Evolutionary conservation across 2,888 invertebrate species (phyloP).

Genomic region (Sarcophaga carnaria): DNA sequence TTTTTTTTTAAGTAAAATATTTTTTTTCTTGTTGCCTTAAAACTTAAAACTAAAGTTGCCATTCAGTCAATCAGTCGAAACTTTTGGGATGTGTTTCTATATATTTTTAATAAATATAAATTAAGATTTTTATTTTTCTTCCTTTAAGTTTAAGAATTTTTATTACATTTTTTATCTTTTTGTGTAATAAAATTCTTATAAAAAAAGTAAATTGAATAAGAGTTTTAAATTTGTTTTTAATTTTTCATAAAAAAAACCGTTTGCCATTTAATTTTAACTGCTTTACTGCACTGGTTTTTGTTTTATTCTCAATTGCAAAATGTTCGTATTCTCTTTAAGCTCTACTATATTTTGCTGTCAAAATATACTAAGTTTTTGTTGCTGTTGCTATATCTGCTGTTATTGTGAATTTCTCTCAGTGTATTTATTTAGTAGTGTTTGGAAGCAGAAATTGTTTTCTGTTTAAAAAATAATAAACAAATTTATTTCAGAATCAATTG

Average conservation of each 20-base stretch:
- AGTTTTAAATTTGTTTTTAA: conserved; percentile 18
- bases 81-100: conserved; percentile 76
- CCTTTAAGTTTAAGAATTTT: not conserved
- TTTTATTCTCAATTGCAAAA: conserved; percentile 18
- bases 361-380: too few species aligned
- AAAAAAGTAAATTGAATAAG: conserved; percentile 19
- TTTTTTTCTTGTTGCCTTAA: conserved; percentile 31
- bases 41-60: conserved; percentile 73
- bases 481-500: conserved; percentile 34
- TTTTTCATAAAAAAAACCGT: too few species aligned
- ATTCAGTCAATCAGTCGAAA: conserved; percentile 81
- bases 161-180: not conserved
- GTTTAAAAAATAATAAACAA: conserved; percentile 6
- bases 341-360: too few species aligned
- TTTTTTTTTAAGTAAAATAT: conserved; percentile 64
- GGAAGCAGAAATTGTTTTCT: too few species aligned
- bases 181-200: not conserved
- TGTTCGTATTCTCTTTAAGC: not conserved
- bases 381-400: too few species aligned
- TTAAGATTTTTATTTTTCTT: conserved; percentile 40
- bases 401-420: conserved; percentile 41
- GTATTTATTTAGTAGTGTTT: not conserved
- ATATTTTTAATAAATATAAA: conserved; percentile 58
- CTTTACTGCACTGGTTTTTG: conserved; percentile 65
- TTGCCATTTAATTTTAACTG: conserved; percentile 7